Conservation (phyloP, 2,113 vertebrate species). For the Gymnogyps californianus region DNA sequence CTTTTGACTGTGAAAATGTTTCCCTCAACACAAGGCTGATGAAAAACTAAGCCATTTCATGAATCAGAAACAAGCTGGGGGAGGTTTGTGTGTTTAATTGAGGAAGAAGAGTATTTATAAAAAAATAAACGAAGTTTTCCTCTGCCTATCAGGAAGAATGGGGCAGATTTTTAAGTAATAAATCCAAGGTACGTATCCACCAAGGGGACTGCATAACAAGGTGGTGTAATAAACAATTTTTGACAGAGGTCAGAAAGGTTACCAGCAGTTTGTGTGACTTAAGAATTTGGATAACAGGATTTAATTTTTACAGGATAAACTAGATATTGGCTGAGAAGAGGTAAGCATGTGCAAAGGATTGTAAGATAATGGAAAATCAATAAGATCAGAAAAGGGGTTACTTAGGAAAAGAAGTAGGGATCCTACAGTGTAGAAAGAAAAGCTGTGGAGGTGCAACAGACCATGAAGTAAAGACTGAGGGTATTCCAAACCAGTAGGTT, state of each 20-base stretch:
- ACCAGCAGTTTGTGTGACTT: conserved; percentile 26
- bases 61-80: background rate
- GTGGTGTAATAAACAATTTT: conserved; percentile 62
- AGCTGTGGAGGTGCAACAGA: background rate
- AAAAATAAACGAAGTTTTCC: conserved; percentile 48
- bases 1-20: background rate
- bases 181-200: conserved; percentile 37
- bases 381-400: background rate
- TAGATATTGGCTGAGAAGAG: background rate
- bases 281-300: conserved; percentile 43
- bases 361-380: background rate
- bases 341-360: background rate
- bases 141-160: conserved; percentile 13
- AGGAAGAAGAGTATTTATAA: conserved; percentile 28
- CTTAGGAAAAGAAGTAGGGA: background rate
- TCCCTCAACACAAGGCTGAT: background rate
- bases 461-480: background rate
- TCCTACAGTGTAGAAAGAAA: background rate
- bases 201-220: conserved; percentile 41
- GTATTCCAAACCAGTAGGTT: background rate
- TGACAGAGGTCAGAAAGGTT: conserved; percentile 68
- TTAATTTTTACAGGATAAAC: conserved; percentile 40
- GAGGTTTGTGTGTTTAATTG: conserved; percentile 11
- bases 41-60: background rate
- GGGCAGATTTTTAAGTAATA: conserved; percentile 32